Conservation (phyloP, 2,113 vertebrate genomes). For the Delphinus delphis region DNA sequence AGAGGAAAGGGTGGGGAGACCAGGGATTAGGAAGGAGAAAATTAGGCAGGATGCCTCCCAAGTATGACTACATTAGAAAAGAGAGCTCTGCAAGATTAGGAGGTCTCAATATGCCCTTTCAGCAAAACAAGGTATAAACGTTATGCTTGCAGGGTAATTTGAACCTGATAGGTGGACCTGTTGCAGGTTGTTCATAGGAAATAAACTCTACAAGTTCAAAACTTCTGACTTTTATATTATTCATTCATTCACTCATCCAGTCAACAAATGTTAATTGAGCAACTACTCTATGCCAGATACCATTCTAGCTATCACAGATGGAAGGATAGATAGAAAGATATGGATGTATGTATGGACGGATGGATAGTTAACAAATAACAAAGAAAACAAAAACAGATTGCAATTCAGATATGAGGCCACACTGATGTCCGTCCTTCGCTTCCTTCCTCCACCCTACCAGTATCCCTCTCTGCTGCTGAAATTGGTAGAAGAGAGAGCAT, state of each 20-base stretch:
- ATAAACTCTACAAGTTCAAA: neutral
- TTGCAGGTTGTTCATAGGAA: neutral
- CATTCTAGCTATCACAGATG: neutral
- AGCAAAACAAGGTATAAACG: neutral
- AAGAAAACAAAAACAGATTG: neutral
- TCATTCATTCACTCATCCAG: neutral
- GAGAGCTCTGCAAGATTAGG: neutral
- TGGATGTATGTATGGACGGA: neutral
- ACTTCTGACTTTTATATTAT: neutral
- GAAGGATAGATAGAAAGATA: neutral
- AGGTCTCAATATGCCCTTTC: neutral
- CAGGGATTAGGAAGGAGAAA: conserved; percentile 25
- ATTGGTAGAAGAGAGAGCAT: neutral
- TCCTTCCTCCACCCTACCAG: neutral
- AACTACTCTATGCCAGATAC: neutral
- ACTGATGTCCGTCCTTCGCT: neutral
- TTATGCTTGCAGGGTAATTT: neutral
- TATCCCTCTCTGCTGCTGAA: neutral
- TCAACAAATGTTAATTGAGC: neutral
- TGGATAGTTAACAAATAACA: neutral
- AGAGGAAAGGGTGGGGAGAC: too few relatives aligned
- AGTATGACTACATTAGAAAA: neutral
- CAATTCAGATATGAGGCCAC: neutral
- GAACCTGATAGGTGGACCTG: neutral
- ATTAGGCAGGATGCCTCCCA: conserved; percentile 19